Evolutionary conservation across 2,113 vertebrate genomes (phyloP), one percentile per base, ranked within the genome.

Genomic region (Psettodes erumei): DNA sequence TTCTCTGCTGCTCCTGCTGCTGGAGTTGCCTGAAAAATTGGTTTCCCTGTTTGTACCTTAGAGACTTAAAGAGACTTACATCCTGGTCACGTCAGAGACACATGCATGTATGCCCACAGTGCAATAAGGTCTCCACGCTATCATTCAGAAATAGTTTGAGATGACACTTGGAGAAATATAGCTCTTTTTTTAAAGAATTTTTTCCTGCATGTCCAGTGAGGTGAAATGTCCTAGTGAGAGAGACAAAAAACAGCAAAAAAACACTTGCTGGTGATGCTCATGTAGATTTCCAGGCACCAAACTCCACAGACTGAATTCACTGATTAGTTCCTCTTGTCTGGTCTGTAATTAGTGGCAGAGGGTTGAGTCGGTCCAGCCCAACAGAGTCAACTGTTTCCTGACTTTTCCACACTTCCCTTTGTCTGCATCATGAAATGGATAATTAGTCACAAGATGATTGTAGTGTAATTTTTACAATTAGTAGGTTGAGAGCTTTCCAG

Each of bases 311-410:
- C 66, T 66, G 21, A 53, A 71, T 54, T 61, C n/a, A 19, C 64
- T 70, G 70, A 83, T 82, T 51, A 1, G 43, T 71, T 79, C 48
- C 62, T 75, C 28, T 63, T 38, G 51, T 68, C 30, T 68, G 50
- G 47, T 37, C 63, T 50, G 72, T 72, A 72, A 76, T 76, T 80
- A 72, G 21, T 61, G 47, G 38, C 71, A 56, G 43, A 35, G 9
- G 66, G 37, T 79, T 25, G 6, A 42, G 30, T 71, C 19, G 18
- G 16, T 76, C 16, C 37, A 53, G 40, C 35, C 53, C 32, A 42
- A 28, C 37, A 21, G 23, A 50, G 33, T 43, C 33, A 63, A 35
- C 75, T 32, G 32, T 19, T 30, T 25, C 19, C 25, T 15, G 28
- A 47, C 45, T 30, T 56, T 37, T 28, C 13, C 53, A 59, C 1